phyloP scores from a whole-genome alignment of 2,888 invertebrate species.

The Chaetogeoica ovagalla region DNA sequence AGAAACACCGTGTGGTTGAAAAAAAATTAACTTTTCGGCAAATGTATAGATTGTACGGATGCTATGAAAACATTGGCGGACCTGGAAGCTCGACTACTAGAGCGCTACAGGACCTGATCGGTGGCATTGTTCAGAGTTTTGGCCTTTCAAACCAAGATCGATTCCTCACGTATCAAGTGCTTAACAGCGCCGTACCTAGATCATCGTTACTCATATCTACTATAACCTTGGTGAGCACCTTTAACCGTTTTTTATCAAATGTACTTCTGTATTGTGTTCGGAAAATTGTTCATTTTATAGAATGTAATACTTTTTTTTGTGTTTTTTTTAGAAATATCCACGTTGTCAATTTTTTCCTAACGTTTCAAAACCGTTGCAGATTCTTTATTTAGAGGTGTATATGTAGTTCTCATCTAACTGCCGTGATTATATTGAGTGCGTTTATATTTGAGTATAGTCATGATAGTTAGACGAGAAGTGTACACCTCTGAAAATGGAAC shows the following conservation, averaged over 20 bases:
- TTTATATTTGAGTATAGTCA: not conserved
- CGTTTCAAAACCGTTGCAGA: too few species aligned
- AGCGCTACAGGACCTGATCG: conserved; percentile 74
- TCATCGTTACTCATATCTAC: conserved; percentile 72
- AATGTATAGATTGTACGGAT: conserved; percentile 67
- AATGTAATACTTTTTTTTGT: too few species aligned
- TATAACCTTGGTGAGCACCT: conserved; percentile 64
- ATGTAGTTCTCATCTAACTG: too few species aligned
- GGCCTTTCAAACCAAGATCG: conserved; percentile 68
- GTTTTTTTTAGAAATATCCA: too few species aligned
- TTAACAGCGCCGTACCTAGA: conserved; percentile 72
- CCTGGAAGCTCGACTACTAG: conserved; percentile 69
- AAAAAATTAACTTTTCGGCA: not conserved
- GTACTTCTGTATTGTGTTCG: not conserved
- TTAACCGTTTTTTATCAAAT: too few species aligned
- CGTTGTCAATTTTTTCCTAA: too few species aligned
- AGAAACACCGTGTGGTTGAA: too few species aligned
- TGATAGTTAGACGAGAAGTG: too few species aligned
- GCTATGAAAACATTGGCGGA: conserved; percentile 66
- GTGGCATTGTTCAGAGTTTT: conserved; percentile 76
- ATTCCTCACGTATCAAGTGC: conserved; percentile 69
- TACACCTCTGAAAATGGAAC: too few species aligned
- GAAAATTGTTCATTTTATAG: not conserved
- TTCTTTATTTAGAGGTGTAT: too few species aligned
- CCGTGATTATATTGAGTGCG: too few species aligned